phyloP scores from a whole-genome alignment of 2,797 vertebrate genomes.

The Babyrousa celebensis region DNA sequence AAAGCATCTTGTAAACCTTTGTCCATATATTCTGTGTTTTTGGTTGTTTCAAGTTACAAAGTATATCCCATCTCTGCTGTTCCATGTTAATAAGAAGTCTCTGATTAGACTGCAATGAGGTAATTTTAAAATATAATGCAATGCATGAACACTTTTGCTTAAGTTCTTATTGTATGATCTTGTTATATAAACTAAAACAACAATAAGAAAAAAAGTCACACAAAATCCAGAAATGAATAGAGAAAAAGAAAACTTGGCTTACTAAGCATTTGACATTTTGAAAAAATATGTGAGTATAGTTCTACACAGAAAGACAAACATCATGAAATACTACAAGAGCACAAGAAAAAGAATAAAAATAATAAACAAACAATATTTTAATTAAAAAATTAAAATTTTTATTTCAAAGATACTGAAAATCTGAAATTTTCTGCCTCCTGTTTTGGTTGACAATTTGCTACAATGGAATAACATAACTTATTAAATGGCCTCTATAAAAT shows the following conservation, averaged over 20 bases:
- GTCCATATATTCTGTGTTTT: background rate
- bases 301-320: slow-evolving; percentile 75
- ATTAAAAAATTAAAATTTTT: background rate
- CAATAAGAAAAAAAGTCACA: background rate
- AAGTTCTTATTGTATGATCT: background rate
- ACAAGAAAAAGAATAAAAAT: slow-evolving; percentile 63
- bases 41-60: background rate
- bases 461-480: background rate
- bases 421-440: background rate
- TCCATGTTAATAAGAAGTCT: background rate
- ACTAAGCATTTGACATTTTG: slow-evolving; percentile 4
- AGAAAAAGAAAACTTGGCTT: background rate
- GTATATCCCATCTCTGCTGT: background rate
- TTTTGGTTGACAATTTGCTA: background rate
- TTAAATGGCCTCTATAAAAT: background rate
- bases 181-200: background rate
- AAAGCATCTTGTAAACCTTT: background rate
- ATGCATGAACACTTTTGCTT: background rate
- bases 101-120: background rate
- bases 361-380: slow-evolving; percentile 20
- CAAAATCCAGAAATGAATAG: background rate
- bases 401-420: slow-evolving; percentile 9
- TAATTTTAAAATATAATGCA: background rate
- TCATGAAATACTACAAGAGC: slow-evolving; percentile 62
- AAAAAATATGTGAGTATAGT: slow-evolving; percentile 66